These are phyloP conservation scores for Idaea straminata DNA, from an alignment of 2,888 invertebrate genomes.

Conservation along the genomic window DNA sequence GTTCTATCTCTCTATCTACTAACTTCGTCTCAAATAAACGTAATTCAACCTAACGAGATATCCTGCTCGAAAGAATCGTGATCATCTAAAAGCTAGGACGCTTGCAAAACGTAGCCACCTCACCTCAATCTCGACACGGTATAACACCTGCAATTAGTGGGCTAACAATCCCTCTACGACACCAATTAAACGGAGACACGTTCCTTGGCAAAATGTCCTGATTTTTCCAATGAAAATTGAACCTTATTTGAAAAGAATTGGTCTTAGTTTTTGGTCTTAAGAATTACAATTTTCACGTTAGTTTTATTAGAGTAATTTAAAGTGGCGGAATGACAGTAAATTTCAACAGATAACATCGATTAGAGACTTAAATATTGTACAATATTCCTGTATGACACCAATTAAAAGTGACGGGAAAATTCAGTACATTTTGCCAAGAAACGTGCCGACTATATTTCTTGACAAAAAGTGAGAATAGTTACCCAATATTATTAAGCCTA, in stretches of 20 bases:
- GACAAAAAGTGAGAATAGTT: too few relatives aligned
- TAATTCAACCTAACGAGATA: neutral
- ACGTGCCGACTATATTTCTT: too few relatives aligned
- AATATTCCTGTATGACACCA: too few relatives aligned
- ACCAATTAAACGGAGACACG: conserved; percentile 55
- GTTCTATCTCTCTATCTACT: too few relatives aligned
- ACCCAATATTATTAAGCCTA: too few relatives aligned
- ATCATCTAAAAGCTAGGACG: neutral
- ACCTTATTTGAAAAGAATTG: neutral
- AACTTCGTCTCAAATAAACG: neutral
- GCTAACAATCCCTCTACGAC: conserved; percentile 35
- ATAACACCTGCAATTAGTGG: conserved; percentile 58
- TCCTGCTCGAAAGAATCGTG: neutral
- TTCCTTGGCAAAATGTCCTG: neutral
- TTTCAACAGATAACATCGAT: too few relatives aligned
- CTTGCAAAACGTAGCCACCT: neutral
- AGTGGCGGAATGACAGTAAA: too few relatives aligned
- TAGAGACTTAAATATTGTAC: too few relatives aligned
- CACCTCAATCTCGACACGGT: neutral
- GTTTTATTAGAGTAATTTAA: too few relatives aligned
- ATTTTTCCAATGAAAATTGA: neutral
- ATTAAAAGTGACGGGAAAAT: too few relatives aligned
- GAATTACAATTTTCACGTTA: too few relatives aligned
- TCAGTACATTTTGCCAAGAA: too few relatives aligned
- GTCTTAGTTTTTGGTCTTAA: neutral